Evolutionary conservation across 2,113 vertebrate species (phyloP).

Genomic region (Entelurus aequoreus): DNA sequence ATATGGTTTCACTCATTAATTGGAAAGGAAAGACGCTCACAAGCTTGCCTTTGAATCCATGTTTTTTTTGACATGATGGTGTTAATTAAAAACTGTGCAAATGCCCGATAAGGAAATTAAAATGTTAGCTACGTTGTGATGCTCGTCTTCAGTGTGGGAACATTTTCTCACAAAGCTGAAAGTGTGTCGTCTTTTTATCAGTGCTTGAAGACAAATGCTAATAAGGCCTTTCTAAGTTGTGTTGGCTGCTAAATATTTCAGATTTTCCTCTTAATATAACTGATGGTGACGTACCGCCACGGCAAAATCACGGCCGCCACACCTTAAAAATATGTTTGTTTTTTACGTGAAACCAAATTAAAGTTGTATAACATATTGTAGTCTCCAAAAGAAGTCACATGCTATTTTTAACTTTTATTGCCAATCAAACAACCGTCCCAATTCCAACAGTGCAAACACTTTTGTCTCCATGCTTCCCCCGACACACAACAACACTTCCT

Average conservation of each 20-base stretch:
- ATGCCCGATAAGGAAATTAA: slow-evolving; percentile 41
- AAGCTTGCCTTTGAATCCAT: slow-evolving; percentile 42
- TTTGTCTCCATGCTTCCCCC: too few species aligned
- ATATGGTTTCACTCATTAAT: slow-evolving; percentile 54
- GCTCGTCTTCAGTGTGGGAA: slow-evolving; percentile 20
- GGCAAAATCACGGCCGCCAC: too few species aligned
- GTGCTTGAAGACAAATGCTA: not conserved
- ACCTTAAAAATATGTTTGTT: too few species aligned
- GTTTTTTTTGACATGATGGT: slow-evolving; percentile 36
- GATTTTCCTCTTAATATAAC: not conserved
- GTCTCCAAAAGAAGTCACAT: too few species aligned
- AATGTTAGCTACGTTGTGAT: slow-evolving; percentile 17
- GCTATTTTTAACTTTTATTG: too few species aligned
- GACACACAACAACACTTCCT: too few species aligned
- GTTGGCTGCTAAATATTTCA: not conserved
- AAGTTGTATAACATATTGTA: too few species aligned
- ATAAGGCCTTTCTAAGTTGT: not conserved
- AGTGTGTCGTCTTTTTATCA: slow-evolving; percentile 2
- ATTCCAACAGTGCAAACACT: too few species aligned
- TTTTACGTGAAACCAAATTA: too few species aligned
- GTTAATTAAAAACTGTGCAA: slow-evolving; percentile 58
- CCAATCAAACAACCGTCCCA: too few species aligned
- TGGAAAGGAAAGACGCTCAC: slow-evolving; percentile 44
- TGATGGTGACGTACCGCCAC: too few species aligned
- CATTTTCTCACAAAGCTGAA: not conserved